These are phyloP conservation scores for Gastrophryne carolinensis DNA, from an alignment of 2,797 vertebrate species.

Conservation along the genomic window DNA sequence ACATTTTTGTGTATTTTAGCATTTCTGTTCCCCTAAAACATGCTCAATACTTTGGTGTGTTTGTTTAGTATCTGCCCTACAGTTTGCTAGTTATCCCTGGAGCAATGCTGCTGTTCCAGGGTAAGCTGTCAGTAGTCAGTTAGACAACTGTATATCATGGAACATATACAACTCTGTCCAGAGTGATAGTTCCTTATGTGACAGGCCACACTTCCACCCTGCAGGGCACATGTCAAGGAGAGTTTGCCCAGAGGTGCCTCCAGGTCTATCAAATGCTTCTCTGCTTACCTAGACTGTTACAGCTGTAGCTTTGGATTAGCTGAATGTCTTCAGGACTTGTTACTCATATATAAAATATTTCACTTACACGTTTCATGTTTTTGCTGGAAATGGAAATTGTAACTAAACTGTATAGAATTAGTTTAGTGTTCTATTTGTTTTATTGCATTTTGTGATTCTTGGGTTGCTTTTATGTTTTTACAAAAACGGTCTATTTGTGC, in stretches of 20 bases:
- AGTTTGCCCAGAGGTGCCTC: conserved; percentile 7
- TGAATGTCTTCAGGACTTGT: neutral
- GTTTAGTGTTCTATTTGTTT: too few species aligned
- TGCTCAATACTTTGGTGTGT: neutral
- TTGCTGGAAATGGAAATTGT: neutral
- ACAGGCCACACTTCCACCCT: neutral
- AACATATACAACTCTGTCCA: conserved; percentile 1
- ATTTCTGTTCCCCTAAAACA: neutral
- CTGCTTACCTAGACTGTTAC: conserved; percentile 1
- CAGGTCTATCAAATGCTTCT: conserved; percentile 1
- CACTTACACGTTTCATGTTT: neutral
- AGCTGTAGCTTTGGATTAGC: conserved; percentile 7
- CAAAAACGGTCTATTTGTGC: too few species aligned
- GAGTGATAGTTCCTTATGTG: conserved; percentile 21
- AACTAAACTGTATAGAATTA: too few species aligned
- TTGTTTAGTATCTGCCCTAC: neutral
- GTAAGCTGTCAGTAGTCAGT: conserved; percentile 13
- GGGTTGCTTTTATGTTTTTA: too few species aligned
- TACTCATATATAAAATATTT: conserved; percentile 9
- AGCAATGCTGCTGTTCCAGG: neutral
- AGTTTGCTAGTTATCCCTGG: neutral
- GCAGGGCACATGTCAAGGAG: conserved; percentile 5
- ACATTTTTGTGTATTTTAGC: too few species aligned
- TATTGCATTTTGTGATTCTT: too few species aligned
- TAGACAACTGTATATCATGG: neutral